phyloP scores from a whole-genome alignment of 2,888 invertebrate genomes.

The Callyntrura guangdongensis region DNA sequence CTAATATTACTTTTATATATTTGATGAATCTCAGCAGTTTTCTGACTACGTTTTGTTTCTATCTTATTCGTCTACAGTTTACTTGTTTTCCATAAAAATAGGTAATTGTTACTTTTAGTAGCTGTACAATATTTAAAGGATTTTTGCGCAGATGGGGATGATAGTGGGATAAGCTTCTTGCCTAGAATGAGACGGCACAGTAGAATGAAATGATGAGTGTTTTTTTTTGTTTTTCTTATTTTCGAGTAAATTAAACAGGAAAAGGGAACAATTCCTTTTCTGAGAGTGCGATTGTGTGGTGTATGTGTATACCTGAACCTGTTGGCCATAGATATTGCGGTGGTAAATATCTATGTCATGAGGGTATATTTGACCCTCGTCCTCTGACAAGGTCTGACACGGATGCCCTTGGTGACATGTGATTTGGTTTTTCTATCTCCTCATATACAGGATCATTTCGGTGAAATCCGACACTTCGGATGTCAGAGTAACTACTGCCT shows the following conservation, averaged over 20 bases:
- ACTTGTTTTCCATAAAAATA: conserved; percentile 64
- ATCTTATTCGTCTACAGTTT: not conserved
- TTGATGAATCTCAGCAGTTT: conserved; percentile 72
- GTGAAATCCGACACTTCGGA: conserved; percentile 78
- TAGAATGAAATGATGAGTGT: not conserved
- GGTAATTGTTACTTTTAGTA: not conserved
- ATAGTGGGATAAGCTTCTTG: conserved; percentile 82
- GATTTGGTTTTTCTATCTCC: conserved; percentile 84
- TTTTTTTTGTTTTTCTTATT: not conserved
- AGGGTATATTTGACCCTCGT: conserved; percentile 84
- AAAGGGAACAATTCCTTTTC: not conserved
- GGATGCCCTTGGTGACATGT: conserved; percentile 84
- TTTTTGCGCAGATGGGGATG: conserved; percentile 81
- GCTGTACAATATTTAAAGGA: conserved; percentile 7
- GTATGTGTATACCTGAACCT: conserved; percentile 69
- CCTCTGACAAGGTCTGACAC: conserved; percentile 84
- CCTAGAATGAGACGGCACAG: conserved; percentile 51
- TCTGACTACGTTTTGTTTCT: conserved; percentile 70
- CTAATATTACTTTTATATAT: not conserved
- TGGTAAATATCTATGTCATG: conserved; percentile 84
- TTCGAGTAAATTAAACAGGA: not conserved
- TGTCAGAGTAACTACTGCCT: conserved; percentile 84
- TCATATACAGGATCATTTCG: conserved; percentile 84
- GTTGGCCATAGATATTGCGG: conserved; percentile 84
- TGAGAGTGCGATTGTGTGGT: no score